Evolutionary conservation across 2,797 vertebrate species (phyloP), one percentile per base, ranked within the genome.

Genomic region (Erethizon dorsatum): DNA sequence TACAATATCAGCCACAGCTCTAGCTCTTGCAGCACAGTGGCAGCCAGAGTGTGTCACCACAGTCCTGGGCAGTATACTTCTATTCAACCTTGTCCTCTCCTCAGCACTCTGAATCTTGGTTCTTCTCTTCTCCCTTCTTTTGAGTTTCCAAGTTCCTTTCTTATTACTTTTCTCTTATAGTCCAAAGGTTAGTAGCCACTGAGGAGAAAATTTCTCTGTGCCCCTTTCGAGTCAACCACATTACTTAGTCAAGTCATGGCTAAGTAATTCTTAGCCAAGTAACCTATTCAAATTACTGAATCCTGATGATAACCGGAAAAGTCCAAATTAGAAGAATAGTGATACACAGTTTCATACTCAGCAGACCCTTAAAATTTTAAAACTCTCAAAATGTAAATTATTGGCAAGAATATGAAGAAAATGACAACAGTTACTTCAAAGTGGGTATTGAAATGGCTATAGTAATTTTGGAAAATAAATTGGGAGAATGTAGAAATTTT

Each of bases 401-500:
- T 61, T 41, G 18, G 17, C 31, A 94, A 88, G 56, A 92, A 79
- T 37, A 63, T 11, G 37, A 67, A 84, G 14, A 89, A 82, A 91
- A 73, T 20, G 8, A 7, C 17, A 89, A 6, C 7, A 83, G 1
- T 67, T 80, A 71, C 5, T 86, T 17, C 56, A 71, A 69, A 82
- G 31, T 28, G 41, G 14, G 24, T 56, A 83, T 1, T 47, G 73
- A 78, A 45, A 83, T 47, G 71, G 4, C 18, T 88, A 45, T 31
- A 80, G 61, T 14, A 3, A 50, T 45, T 69, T 73, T 45, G 56
- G 24, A 13, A 80, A 75, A 37, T 22, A 79, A 61, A 73, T 28
- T 26, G n/a, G 56, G 59, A 82, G 33, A 41, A 6, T 56, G 57
- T 45, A 69, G 26, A 26, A 83, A 63, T 85, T 73, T 9, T 61